Evolutionary conservation across 2,797 vertebrate species (phyloP), one percentile per base, ranked within the genome.

Genomic region (Zenarchopterus dispar): DNA sequence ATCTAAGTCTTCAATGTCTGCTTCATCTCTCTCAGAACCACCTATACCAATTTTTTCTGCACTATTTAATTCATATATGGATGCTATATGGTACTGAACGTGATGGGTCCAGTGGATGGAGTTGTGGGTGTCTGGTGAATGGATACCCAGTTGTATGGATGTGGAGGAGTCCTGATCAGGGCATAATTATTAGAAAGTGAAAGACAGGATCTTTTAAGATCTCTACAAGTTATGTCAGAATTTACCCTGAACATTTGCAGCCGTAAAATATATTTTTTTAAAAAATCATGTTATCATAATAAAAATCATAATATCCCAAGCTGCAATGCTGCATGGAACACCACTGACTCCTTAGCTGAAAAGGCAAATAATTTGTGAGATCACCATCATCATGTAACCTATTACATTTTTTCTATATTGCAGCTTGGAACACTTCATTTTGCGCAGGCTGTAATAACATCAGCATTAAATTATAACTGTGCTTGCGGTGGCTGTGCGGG

Each of bases 1-100:
- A 83, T 88, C 71, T 89, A 92, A 42, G 70, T 90, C 78, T 86
- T 89, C 77, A 91, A 84, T 78, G 94, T 93, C 70, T 70, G 75
- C 84, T 93, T 95, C 28, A 58, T 10, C 47, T 1, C 36, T 18
- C 13, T 33, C 48, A 17, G 31, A 58, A 50, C 18, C 1, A 43
- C 13, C 22, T 11, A 9, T 23, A 17, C 10, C 15, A 6, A 13
- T 1, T 13, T 31, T 23, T 41, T 55, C 47, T 5, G 41, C n/a
- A 28, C 18, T 16, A 16, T 45, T 43, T 56, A 15, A 42, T 26
- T 56, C 45, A 56, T 6, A n/a, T 39, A 49, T 42, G 15, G 24
- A 56, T 33, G 23, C 2, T 19, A 10, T 36, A 11, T 36, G 4
- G 7, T 2, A 2, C 16, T 48, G 36, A 26, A 39, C 22, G 13